These are phyloP conservation scores for Palaemon carinicauda DNA, from an alignment of 1,140 invertebrate species.

Conservation along the genomic window DNA sequence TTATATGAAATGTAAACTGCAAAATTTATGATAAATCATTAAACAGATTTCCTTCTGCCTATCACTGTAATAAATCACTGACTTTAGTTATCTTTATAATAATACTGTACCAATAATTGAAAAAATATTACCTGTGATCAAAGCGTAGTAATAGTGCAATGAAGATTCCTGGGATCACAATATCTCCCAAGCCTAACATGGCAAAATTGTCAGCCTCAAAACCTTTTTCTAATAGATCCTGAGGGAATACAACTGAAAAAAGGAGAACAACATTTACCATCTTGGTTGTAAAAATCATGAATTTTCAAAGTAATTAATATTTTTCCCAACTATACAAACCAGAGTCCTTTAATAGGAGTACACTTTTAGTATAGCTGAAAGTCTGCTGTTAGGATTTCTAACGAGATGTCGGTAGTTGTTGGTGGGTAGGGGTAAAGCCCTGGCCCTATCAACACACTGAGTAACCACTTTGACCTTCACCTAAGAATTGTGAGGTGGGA, in stretches of 20 bases:
- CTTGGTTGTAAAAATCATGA: conserved; percentile 21
- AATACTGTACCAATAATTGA: conserved; percentile 36
- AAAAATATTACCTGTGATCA: conserved; percentile 80
- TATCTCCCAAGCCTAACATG: conserved; percentile 98
- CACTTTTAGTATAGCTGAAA: too few relatives aligned
- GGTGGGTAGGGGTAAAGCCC: too few relatives aligned
- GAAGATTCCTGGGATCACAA: conserved; percentile 99
- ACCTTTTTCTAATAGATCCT: conserved; percentile 94
- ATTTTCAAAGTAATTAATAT: not conserved
- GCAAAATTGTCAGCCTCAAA: conserved; percentile 93
- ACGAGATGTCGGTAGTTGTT: too few relatives aligned
- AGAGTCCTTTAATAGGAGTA: too few relatives aligned
- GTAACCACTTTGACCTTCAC: too few relatives aligned
- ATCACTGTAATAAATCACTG: not conserved
- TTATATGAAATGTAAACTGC: too few relatives aligned
- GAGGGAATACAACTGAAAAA: conserved; percentile 91
- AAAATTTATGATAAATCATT: too few relatives aligned
- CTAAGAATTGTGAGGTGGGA: too few relatives aligned
- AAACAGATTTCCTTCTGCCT: not conserved
- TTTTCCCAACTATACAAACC: too few relatives aligned
- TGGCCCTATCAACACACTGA: too few relatives aligned
- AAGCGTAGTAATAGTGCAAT: conserved; percentile 96
- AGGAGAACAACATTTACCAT: conserved; percentile 41
- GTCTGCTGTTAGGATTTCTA: too few relatives aligned
- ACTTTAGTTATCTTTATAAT: not conserved